Evolutionary conservation across 37 sponge, comb jelly and placozoan species (phyloP).

Genomic region (Sycon ciliatum): DNA sequence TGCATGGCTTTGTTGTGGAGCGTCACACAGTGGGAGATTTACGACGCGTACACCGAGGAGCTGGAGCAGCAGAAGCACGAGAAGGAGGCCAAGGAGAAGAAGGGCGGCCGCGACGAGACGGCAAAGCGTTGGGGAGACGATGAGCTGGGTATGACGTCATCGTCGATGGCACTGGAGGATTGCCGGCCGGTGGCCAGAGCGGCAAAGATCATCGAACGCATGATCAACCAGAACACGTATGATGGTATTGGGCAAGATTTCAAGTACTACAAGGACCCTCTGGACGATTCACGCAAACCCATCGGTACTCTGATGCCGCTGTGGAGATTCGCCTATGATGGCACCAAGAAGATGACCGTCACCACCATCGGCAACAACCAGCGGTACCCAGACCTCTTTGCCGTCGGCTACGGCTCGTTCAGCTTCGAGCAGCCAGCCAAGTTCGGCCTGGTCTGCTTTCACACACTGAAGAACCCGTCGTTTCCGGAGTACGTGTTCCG

Average conservation of each 20-base stretch:
- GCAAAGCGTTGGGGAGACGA: no score
- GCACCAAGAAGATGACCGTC: conserved; percentile 73
- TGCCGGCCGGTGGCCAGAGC: no score
- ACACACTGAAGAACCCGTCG: conserved; percentile 93
- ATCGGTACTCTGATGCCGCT: conserved; percentile 82
- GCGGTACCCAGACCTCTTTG: conserved; percentile 81
- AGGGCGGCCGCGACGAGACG: no score
- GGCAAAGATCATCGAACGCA: conserved; percentile 86
- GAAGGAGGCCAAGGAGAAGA: no score
- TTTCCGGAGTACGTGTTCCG: conserved; percentile 73
- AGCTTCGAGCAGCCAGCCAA: conserved; percentile 5
- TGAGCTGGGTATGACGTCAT: no score
- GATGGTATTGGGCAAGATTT: conserved; percentile 97
- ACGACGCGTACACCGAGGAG: no score
- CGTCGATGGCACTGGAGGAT: no score
- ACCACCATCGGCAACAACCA: conserved; percentile 72
- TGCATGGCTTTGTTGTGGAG: no score
- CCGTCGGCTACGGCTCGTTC: conserved; percentile 87
- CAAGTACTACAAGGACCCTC: conserved; percentile 88
- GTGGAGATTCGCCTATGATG: conserved; percentile 81
- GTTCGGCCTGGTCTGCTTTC: conserved; percentile 79
- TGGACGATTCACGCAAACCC: conserved; percentile 72
- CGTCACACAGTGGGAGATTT: no score
- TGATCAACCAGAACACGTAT: conserved; percentile 98
- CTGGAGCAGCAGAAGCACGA: no score